phyloP scores from a whole-genome alignment of 2,888 invertebrate genomes.

The Aricia artaxerxes region DNA sequence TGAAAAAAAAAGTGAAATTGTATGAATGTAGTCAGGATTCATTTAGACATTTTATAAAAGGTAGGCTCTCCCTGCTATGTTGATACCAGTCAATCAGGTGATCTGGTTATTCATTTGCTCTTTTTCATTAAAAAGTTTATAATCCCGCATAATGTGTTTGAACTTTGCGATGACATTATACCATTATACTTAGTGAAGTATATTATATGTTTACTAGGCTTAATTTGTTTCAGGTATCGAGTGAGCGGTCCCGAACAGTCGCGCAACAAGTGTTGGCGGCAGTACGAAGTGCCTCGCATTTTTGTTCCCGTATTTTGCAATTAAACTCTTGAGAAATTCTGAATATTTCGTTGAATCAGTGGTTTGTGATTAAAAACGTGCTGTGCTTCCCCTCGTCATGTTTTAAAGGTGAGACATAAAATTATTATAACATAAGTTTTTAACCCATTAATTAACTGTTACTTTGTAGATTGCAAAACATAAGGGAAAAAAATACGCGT shows the following conservation, averaged over 20 bases:
- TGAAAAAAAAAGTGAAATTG: too few species aligned
- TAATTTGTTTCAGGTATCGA: slow-evolving; percentile 31
- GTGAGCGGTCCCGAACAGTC: slow-evolving; percentile 13
- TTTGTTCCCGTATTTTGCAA: neutral
- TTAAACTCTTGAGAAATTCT: slow-evolving; percentile 2
- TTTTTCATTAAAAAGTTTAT: neutral
- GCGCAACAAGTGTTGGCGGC: slow-evolving; percentile 31
- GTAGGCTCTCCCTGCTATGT: too few species aligned
- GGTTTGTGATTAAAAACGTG: slow-evolving; percentile 17
- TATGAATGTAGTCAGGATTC: too few species aligned
- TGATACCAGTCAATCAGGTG: too few species aligned
- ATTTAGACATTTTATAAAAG: too few species aligned
- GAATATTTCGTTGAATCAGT: slow-evolving; percentile 7
- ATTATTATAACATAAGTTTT: too few species aligned
- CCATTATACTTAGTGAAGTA: neutral
- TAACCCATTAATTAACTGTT: neutral
- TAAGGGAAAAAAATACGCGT: too few species aligned
- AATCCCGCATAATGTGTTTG: neutral
- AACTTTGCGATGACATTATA: neutral
- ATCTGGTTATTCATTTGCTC: too few species aligned
- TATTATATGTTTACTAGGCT: neutral
- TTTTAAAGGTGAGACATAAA: slow-evolving; percentile 20
- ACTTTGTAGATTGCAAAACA: too few species aligned
- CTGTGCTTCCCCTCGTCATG: slow-evolving; percentile 19
- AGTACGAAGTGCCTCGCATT: slow-evolving; percentile 30